Percentiles rank a stretch among this genome's conserved stretches.
Conservation (phyloP, 2,888 invertebrate genomes). For the Acrocera orbiculus region DNA sequence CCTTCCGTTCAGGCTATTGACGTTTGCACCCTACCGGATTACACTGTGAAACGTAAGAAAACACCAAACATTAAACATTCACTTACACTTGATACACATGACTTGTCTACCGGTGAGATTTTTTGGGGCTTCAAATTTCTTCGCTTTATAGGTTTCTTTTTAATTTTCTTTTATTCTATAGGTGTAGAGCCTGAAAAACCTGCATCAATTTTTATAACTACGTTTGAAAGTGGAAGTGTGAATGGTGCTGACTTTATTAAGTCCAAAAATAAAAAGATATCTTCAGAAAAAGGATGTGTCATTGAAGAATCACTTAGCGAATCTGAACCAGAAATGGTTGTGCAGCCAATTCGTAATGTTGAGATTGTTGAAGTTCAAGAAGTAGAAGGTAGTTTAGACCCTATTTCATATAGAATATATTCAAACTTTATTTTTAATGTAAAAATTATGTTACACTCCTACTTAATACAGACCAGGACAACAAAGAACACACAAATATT, state of each 20-base stretch:
- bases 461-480: constrained; percentile 24
- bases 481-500: constrained; percentile 29
- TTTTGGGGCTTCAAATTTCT: not conserved
- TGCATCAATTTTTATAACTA: constrained; percentile 27
- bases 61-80: constrained; percentile 20
- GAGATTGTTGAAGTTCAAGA: constrained; percentile 29
- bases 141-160: not conserved
- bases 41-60: no score
- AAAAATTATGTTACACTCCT: constrained; percentile 14
- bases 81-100: constrained; percentile 16
- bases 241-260: constrained; percentile 26
- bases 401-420: no score
- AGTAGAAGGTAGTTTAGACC: constrained; percentile 27
- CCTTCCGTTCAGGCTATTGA: no score
- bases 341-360: constrained; percentile 19
- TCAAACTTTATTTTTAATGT: no score
- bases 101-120: constrained; percentile 12
- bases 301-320: constrained; percentile 30
- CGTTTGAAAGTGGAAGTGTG: constrained; percentile 29
- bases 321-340: constrained; percentile 21
- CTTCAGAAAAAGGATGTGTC: constrained; percentile 25
- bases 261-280: constrained; percentile 26
- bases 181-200: constrained; percentile 25
- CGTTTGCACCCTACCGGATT: no score
- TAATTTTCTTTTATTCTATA: constrained; percentile 8